Percentiles rank a stretch among this genome's conserved stretches.
Conservation (phyloP, 2,888 invertebrate genomes). For the Cephus sareptanus region DNA sequence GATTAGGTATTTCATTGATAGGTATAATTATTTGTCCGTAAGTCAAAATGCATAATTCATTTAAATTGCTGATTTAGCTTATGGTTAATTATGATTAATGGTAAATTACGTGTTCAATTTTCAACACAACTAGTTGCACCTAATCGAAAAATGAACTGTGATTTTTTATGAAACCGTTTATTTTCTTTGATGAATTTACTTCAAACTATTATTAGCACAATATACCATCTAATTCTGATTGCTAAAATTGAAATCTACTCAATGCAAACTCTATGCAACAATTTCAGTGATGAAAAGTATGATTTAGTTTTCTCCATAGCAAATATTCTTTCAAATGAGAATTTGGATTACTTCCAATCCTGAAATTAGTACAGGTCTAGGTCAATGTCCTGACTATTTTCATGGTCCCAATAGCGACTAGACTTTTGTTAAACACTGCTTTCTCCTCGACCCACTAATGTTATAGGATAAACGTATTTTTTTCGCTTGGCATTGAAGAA, state of each 20-base stretch:
- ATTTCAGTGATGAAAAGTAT: not conserved
- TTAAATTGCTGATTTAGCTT: not conserved
- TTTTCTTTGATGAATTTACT: not conserved
- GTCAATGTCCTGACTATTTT: not conserved
- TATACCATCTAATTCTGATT: not conserved
- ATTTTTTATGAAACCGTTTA: not conserved
- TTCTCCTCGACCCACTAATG: constrained; percentile 68
- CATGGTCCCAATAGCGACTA: constrained; percentile 15
- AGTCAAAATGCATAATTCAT: not conserved
- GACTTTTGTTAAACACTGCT: constrained; percentile 67
- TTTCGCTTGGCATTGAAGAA: constrained; percentile 73
- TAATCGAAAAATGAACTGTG: not conserved
- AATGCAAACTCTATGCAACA: not conserved
- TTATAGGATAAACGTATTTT: constrained; percentile 73
- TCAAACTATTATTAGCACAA: not conserved
- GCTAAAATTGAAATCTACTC: not conserved
- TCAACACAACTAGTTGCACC: not conserved
- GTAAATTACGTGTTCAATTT: not conserved
- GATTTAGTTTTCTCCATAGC: not conserved
- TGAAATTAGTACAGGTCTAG: not conserved
- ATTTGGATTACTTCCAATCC: not conserved
- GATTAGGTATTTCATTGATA: not conserved
- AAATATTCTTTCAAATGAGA: not conserved
- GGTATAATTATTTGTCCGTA: not conserved
- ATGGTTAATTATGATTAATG: not conserved